Percentiles rank a stretch among this genome's conserved stretches.
These are phyloP conservation scores for Atractosteus spatula DNA, from an alignment of 2,113 vertebrate genomes.

Conservation along the genomic window DNA sequence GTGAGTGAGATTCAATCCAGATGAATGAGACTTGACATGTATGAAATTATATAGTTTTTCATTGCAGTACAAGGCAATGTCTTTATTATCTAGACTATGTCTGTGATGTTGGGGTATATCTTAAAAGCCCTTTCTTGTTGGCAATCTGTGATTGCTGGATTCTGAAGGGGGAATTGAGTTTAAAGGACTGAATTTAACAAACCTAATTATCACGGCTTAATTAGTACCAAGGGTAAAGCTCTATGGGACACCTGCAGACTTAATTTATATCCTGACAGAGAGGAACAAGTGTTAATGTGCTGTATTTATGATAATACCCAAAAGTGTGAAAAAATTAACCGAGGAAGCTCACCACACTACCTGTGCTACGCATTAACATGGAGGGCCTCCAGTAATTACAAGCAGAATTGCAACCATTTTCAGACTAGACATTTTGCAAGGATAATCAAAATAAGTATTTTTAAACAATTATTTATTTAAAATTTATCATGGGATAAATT, in stretches of 20 bases:
- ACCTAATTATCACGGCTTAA: slow-evolving; percentile 99
- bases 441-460: too few relatives aligned
- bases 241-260: slow-evolving; percentile 98
- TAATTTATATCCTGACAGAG: slow-evolving; percentile 99
- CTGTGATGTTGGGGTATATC: slow-evolving; percentile 52
- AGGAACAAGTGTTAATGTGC: slow-evolving; percentile 99
- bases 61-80: slow-evolving; percentile 48
- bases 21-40: slow-evolving; percentile 65
- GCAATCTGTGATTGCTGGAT: slow-evolving; percentile 68
- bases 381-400: slow-evolving; percentile 64
- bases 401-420: neutral
- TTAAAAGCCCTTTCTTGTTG: slow-evolving; percentile 61
- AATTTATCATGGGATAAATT: too few relatives aligned
- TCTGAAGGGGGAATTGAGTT: slow-evolving; percentile 85
- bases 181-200: slow-evolving; percentile 99
- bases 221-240: slow-evolving; percentile 99
- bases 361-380: slow-evolving; percentile 53
- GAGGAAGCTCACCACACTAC: slow-evolving; percentile 65
- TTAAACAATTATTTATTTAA: too few relatives aligned
- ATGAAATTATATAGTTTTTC: slow-evolving; percentile 68
- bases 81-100: slow-evolving; percentile 56
- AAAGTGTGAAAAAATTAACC: slow-evolving; percentile 65
- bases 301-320: slow-evolving; percentile 99
- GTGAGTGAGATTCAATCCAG: slow-evolving; percentile 56
- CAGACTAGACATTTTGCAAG: too few relatives aligned